Conservation (phyloP, 1,140 invertebrate genomes). For the Himalopsyche phryganea region DNA sequence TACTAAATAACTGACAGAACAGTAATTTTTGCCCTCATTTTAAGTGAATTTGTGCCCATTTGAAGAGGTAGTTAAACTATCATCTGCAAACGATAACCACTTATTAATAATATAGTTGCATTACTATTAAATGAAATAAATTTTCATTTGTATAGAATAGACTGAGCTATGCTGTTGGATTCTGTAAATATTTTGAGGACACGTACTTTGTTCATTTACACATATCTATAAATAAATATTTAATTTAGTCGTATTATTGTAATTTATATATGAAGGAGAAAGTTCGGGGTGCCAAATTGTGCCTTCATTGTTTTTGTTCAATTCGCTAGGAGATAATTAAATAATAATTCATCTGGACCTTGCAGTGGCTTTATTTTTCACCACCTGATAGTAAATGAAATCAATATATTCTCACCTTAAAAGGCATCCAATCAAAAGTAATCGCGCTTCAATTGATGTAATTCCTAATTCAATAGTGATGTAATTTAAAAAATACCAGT, state of each 20-base stretch:
- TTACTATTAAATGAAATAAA: background rate
- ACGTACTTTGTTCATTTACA: conserved; percentile 29
- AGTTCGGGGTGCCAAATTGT: conserved; percentile 21
- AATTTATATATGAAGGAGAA: conserved; percentile 6
- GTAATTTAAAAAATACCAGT: too few species aligned
- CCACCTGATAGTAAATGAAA: background rate
- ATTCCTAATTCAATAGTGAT: too few species aligned
- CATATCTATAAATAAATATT: conserved; percentile 33
- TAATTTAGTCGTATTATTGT: conserved; percentile 25
- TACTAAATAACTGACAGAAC: too few species aligned
- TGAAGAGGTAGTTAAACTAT: too few species aligned
- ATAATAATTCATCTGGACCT: background rate
- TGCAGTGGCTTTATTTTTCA: background rate
- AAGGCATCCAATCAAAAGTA: too few species aligned
- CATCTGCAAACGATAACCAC: too few species aligned
- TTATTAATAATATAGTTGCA: conserved; percentile 11
- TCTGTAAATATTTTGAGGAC: conserved; percentile 23
- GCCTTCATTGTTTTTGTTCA: conserved; percentile 29
- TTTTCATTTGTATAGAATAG: conserved; percentile 6
- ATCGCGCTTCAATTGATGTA: too few species aligned
- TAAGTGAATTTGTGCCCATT: too few species aligned
- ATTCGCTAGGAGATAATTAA: conserved; percentile 5
- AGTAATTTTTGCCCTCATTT: too few species aligned
- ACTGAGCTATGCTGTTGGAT: background rate
- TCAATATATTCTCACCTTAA: conserved; percentile 1